Conservation (phyloP, 2,113 vertebrate genomes). For the Ctenomys sociabilis region DNA sequence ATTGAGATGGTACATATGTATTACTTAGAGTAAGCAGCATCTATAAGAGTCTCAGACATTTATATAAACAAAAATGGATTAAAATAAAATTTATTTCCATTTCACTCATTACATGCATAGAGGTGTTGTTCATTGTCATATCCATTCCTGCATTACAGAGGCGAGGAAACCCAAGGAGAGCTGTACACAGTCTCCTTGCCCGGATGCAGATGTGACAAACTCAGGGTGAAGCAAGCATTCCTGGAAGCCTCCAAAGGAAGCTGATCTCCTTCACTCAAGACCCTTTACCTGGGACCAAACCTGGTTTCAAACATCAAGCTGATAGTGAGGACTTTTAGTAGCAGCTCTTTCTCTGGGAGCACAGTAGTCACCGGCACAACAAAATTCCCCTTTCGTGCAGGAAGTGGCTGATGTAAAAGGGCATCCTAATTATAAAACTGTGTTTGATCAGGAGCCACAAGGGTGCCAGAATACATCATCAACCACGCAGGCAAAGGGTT, state of each 20-base stretch:
- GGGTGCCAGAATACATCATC: slow-evolving; percentile 12
- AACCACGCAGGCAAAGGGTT: not conserved
- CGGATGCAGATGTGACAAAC: not conserved
- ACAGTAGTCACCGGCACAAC: not conserved
- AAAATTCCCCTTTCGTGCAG: slow-evolving; percentile 11
- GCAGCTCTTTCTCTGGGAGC: not conserved
- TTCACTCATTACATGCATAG: not conserved
- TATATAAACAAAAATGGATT: not conserved
- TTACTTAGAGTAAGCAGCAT: not conserved
- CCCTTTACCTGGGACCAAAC: not conserved
- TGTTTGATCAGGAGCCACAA: slow-evolving; percentile 18
- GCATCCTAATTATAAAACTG: slow-evolving; percentile 56
- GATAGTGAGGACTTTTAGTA: not conserved
- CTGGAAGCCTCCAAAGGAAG: not conserved
- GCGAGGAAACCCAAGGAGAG: not conserved
- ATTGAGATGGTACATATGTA: not conserved
- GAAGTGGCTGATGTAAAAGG: slow-evolving; percentile 19
- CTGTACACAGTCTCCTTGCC: not conserved
- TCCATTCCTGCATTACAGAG: not conserved
- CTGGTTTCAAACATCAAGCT: not conserved
- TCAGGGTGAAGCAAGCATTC: not conserved
- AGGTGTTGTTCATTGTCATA: not conserved
- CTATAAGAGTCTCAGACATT: not conserved
- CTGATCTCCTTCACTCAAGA: not conserved
- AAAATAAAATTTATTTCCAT: not conserved